Conservation (phyloP, 2,797 vertebrate species). For the Eulemur coronatus region DNA sequence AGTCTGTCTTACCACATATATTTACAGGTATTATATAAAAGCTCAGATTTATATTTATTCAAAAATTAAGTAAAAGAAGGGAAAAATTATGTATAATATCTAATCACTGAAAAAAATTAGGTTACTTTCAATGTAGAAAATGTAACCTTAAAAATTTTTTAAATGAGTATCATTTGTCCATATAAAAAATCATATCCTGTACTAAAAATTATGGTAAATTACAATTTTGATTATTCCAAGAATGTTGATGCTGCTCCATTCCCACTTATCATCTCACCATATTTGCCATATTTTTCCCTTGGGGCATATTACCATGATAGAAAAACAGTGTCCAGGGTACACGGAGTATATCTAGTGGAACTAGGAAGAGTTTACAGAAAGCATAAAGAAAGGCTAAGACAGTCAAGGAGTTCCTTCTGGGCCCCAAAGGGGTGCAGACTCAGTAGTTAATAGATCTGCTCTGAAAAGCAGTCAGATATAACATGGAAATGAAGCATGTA, state of each 20-base stretch:
- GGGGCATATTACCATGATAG: background rate
- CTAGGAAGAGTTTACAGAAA: background rate
- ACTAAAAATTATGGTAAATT: background rate
- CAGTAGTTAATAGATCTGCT: background rate
- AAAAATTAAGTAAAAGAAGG: constrained; percentile 30
- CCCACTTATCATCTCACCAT: background rate
- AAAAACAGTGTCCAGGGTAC: background rate
- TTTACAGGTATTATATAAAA: constrained; percentile 56
- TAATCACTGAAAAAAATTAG: constrained; percentile 20
- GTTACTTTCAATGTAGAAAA: background rate
- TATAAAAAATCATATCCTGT: background rate
- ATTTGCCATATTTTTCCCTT: background rate
- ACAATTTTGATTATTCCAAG: background rate
- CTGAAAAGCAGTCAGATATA: background rate
- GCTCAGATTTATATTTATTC: constrained; percentile 40
- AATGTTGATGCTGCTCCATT: background rate
- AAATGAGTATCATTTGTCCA: background rate
- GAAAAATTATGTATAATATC: constrained; percentile 32
- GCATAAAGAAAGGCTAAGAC: background rate
- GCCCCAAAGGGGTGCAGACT: background rate
- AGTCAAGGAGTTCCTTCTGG: background rate
- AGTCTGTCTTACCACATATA: constrained; percentile 32
- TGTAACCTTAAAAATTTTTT: background rate
- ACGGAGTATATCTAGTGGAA: background rate
- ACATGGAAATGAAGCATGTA: background rate